Evolutionary conservation across 2,888 invertebrate species (phyloP).

Genomic region (Formica aserva): DNA sequence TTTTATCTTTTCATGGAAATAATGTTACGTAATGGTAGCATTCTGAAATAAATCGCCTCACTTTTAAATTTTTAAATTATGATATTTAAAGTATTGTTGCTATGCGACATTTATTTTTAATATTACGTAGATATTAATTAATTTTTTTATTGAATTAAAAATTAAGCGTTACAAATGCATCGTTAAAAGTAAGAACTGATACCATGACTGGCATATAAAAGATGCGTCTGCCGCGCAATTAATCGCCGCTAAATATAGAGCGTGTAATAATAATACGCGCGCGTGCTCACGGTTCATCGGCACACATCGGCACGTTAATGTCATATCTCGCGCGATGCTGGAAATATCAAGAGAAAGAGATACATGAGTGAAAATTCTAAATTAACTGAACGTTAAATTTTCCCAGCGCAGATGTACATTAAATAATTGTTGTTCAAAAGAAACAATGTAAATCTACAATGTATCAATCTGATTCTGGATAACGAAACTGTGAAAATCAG

Average conservation of each 20-base stretch:
- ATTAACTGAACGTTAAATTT: background rate
- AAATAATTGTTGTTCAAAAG: background rate
- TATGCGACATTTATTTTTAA: background rate
- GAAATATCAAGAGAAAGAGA: background rate
- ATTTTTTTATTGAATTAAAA: background rate
- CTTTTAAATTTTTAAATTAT: background rate
- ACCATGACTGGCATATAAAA: constrained; percentile 21
- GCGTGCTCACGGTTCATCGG: constrained; percentile 50
- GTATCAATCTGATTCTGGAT: background rate
- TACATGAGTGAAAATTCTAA: background rate
- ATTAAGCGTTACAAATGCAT: constrained; percentile 25
- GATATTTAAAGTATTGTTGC: background rate
- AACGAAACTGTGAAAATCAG: background rate
- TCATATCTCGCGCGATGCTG: constrained; percentile 27
- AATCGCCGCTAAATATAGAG: constrained; percentile 69
- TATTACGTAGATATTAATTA: background rate
- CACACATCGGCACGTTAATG: constrained; percentile 28
- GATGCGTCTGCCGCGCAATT: constrained; percentile 63
- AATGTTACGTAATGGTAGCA: background rate
- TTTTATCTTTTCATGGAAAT: constrained; percentile 31
- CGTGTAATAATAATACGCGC: constrained; percentile 66
- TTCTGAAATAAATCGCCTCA: background rate
- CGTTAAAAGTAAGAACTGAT: constrained; percentile 47
- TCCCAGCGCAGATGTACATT: background rate
- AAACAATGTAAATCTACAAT: background rate